Percentiles rank a stretch among this genome's conserved stretches.
phyloP scores from a whole-genome alignment of 2,888 invertebrate species.

The Archips xylosteana region DNA sequence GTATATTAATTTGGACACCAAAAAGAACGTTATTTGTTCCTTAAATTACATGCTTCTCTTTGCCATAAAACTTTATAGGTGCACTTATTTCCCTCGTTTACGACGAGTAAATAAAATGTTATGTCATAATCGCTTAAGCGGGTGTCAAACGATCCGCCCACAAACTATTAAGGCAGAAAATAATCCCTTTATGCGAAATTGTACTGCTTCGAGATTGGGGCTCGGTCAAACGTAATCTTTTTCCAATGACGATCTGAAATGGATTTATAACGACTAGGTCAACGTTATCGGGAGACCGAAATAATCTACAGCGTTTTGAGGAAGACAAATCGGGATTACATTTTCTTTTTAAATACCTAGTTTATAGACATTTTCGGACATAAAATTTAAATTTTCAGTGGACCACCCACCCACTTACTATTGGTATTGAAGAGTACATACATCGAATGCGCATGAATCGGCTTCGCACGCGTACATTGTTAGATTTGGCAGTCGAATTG shows the following conservation, averaged over 20 bases:
- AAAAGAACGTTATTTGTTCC: constrained; percentile 22
- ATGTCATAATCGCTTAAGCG: constrained; percentile 26
- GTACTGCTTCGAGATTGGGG: constrained; percentile 52
- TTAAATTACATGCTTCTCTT: constrained; percentile 27
- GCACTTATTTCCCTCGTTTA: constrained; percentile 6
- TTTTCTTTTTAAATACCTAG: background rate
- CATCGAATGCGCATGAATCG: no score
- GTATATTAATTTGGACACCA: background rate
- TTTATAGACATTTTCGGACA: background rate
- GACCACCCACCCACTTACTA: background rate
- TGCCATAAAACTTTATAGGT: constrained; percentile 21
- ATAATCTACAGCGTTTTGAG: background rate
- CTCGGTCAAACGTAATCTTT: constrained; percentile 55
- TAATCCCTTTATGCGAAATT: constrained; percentile 59
- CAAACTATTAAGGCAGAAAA: constrained; percentile 50
- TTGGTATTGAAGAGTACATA: background rate
- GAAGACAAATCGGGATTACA: background rate
- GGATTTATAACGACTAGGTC: constrained; percentile 19
- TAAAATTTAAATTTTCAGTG: background rate
- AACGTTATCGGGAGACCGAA: background rate
- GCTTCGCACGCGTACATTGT: no score
- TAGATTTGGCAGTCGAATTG: no score
- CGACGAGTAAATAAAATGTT: constrained; percentile 11
- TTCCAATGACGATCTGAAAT: constrained; percentile 52
- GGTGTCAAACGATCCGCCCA: constrained; percentile 48